phyloP scores from a whole-genome alignment of 2,888 invertebrate genomes.

The Odiellus spinosus region DNA sequence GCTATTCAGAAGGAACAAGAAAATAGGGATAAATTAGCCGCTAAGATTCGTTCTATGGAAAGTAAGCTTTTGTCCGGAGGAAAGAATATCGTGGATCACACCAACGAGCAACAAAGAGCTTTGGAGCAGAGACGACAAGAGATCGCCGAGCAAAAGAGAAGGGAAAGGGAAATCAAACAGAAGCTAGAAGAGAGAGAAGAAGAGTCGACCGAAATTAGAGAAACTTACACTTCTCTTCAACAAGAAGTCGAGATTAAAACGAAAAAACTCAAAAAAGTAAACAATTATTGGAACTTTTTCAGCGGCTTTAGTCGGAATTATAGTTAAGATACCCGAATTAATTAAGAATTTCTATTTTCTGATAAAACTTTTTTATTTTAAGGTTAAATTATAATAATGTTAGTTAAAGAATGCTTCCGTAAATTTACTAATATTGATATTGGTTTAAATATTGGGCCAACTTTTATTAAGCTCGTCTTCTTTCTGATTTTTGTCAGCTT shows the following conservation, averaged over 20 bases:
- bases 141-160: constrained; percentile 62
- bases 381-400: background rate
- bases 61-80: constrained; percentile 87
- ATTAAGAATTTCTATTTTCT: background rate
- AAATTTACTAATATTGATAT: too few species aligned
- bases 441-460: background rate
- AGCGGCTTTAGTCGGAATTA: too few species aligned
- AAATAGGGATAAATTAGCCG: constrained; percentile 48
- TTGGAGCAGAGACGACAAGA: constrained; percentile 69
- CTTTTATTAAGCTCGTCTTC: background rate
- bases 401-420: background rate
- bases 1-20: constrained; percentile 32
- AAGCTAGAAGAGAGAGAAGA: constrained; percentile 86
- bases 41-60: constrained; percentile 68
- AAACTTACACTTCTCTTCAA: constrained; percentile 77
- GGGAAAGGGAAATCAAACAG: constrained; percentile 80
- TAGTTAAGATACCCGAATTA: background rate
- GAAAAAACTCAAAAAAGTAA: constrained; percentile 63
- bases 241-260: constrained; percentile 96
- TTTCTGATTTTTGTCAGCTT: constrained; percentile 34
- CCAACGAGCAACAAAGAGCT: constrained; percentile 79
- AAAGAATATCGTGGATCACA: constrained; percentile 84
- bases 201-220: constrained; percentile 71
- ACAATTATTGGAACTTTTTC: too few species aligned
- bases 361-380: background rate